Base-by-base conservation (phyloP, 2,113 vertebrate species). In the Poeciliopsis turrubarensis region DNA sequence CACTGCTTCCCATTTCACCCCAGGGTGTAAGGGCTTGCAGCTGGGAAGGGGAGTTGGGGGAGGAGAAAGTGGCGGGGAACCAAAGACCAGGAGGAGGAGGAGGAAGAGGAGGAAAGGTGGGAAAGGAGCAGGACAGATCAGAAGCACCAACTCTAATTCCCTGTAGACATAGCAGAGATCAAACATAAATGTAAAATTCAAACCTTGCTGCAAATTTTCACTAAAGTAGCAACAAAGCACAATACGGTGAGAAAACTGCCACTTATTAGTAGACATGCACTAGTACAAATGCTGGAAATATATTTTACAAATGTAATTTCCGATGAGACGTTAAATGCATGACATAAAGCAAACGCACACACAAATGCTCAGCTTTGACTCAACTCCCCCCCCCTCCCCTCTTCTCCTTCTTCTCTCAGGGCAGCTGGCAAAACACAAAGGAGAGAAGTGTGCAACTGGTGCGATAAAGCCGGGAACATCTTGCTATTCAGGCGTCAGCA, bases 351-450 rank as follows among this genome's bases (percentile, higher is more conserved):
- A 69, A 66, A 70, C 61, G 72, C 57, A 68, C 15, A 25, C 80
- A 70, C 66, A 81, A 62, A 79, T 57, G 81, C 60, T 68, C 78
- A 71, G 57, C 78, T 61, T 70, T 19, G 15, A 75, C 32, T 68
- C 75, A 9, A 65, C 67, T n/a, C 41, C 11, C 34, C 12, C 39
- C 25, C 57, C 73, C 0, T 11, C 60, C 60, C 32, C 73, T 31
- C 69, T 75, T 47, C 76, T 64, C 68, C 76, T 70, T 80, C 81
- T 83, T 68, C 87, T 86, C 80, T 79, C 81, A 86, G 87, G 91
- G 89, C 91, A 93, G 93, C 93, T 94, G 94, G 90, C 85, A 90
- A 92, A 94, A 93, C 87, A 95, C 92, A 93, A 94, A 94, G 85
- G 79, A 79, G 85, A 92, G 91, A 94, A 93, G 92, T 93, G 91